phyloP scores from a whole-genome alignment of 2,113 vertebrate genomes.

The Redunca redunca region DNA sequence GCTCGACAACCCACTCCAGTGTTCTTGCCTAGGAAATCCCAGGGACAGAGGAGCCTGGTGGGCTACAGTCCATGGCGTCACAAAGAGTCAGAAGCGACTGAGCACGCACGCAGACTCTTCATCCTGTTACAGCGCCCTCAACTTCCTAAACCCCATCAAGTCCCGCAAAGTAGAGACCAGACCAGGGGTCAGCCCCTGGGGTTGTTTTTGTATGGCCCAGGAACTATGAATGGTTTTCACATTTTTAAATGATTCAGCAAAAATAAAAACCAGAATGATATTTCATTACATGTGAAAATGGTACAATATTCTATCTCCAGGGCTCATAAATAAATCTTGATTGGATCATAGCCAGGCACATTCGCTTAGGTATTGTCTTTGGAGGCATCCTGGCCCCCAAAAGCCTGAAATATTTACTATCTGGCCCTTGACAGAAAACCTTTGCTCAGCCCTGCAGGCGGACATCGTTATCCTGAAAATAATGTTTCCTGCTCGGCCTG shows the following conservation, averaged over 20 bases:
- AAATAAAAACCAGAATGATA: not conserved
- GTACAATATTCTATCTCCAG: not conserved
- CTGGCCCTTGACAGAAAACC: not conserved
- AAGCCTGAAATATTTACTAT: not conserved
- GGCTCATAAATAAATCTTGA: not conserved
- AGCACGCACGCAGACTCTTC: rapidly evolving
- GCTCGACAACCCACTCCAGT: not conserved
- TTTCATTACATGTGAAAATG: not conserved
- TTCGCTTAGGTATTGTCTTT: rapidly evolving
- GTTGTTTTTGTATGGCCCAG: not conserved
- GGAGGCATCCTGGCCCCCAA: not conserved
- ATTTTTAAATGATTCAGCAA: not conserved
- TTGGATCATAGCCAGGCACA: not conserved
- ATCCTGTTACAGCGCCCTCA: not conserved
- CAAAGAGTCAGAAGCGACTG: not conserved
- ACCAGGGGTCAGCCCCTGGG: not conserved
- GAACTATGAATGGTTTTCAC: not conserved
- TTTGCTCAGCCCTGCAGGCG: rapidly evolving
- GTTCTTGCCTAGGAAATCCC: not conserved
- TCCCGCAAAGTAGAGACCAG: not conserved
- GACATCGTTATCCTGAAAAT: not conserved
- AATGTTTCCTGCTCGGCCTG: not conserved
- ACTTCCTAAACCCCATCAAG: not conserved
- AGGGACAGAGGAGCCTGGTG: not conserved
- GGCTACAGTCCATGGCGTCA: not conserved